A percentile compares a stretch with the other conserved stretches of the same genome.
phyloP scores from a whole-genome alignment of 2,113 vertebrate species.

The Cettia cetti region DNA sequence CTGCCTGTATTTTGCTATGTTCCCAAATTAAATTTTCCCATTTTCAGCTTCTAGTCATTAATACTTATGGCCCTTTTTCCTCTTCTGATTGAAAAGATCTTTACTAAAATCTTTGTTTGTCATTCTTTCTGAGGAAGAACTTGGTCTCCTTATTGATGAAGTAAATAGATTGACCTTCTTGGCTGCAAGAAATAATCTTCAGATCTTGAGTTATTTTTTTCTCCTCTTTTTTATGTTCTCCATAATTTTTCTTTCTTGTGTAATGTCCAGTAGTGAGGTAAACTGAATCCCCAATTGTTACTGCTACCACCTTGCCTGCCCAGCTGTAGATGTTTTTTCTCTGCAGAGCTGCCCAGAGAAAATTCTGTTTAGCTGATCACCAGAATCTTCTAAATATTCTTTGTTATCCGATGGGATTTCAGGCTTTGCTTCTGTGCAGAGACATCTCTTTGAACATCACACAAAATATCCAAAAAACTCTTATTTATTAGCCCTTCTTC shows the following conservation, averaged over 20 bases:
- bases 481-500: background rate
- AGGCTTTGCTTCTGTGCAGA: background rate
- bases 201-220: background rate
- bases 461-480: background rate
- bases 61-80: background rate
- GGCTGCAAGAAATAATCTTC: background rate
- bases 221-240: background rate
- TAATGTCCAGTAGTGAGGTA: background rate
- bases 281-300: background rate
- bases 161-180: background rate
- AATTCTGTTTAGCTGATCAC: background rate
- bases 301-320: background rate
- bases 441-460: background rate
- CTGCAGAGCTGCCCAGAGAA: background rate
- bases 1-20: background rate
- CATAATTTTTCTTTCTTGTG: background rate
- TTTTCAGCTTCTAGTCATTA: background rate
- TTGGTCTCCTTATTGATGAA: background rate
- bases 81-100: background rate
- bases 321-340: background rate
- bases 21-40: background rate
- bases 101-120: background rate
- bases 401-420: background rate
- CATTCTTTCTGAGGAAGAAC: background rate
- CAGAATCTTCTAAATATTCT: background rate